A percentile compares a stretch with the other conserved stretches of the same genome.
Conservation (phyloP, 2,888 invertebrate species). For the Drosophila seclusa region DNA sequence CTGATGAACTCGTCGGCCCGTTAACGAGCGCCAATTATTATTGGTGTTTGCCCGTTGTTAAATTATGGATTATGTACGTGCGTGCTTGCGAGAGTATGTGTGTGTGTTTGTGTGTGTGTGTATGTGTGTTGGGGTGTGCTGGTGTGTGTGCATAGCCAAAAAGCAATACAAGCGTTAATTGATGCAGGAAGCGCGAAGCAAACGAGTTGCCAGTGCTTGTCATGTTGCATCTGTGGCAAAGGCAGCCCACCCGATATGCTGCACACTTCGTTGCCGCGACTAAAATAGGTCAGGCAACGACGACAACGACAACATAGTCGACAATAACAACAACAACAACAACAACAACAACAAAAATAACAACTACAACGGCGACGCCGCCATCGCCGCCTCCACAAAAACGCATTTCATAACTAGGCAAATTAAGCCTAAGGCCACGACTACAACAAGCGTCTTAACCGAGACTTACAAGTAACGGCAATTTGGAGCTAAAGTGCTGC, state of each 20-base stretch:
- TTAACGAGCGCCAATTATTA: constrained; percentile 66
- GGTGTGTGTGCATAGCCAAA: constrained; percentile 21
- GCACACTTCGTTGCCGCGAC: constrained; percentile 52
- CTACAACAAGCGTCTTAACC: constrained; percentile 62
- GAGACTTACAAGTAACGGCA: constrained; percentile 68
- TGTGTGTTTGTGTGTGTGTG: too few relatives aligned
- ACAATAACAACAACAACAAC: constrained; percentile 9
- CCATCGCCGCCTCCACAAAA: constrained; percentile 65
- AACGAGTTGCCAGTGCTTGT: constrained; percentile 68
- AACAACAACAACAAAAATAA: constrained; percentile 6
- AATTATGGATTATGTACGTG: constrained; percentile 59
- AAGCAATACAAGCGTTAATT: constrained; percentile 64
- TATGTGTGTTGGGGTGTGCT: not conserved
- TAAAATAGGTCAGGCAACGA: constrained; percentile 71
- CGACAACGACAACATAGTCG: constrained; percentile 31
- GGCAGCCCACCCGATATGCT: constrained; percentile 53
- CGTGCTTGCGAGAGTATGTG: constrained; percentile 4
- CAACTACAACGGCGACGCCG: constrained; percentile 14
- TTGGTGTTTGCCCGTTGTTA: constrained; percentile 49
- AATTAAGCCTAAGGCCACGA: constrained; percentile 76
- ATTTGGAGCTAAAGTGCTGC: constrained; percentile 70
- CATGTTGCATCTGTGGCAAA: constrained; percentile 63
- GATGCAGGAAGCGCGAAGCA: constrained; percentile 74
- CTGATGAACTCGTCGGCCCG: constrained; percentile 51
- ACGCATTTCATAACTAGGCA: constrained; percentile 78